Evolutionary conservation across 2,113 vertebrate genomes (phyloP).

Genomic region (Pterocles gutturalis): DNA sequence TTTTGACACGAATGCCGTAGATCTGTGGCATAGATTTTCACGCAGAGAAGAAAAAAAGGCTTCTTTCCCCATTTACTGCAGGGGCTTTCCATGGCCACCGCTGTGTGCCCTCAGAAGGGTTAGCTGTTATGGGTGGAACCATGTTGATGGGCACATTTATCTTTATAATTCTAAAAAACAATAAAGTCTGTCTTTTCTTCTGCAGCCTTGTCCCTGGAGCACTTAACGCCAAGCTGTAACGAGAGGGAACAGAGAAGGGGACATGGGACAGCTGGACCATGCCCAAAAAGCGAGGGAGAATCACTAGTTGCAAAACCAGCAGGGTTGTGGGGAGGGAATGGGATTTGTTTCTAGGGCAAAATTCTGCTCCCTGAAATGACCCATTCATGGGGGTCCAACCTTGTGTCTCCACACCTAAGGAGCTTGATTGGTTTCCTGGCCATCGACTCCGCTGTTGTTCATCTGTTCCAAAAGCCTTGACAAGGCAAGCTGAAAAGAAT

Average conservation of each 20-base stretch:
- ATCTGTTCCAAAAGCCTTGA: slow-evolving; percentile 17
- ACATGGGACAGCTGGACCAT: not conserved
- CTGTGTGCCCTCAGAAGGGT: not conserved
- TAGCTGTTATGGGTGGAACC: not conserved
- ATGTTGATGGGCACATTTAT: not conserved
- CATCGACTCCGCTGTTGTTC: not conserved
- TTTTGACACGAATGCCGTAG: not conserved
- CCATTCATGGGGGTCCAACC: not conserved
- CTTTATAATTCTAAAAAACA: not conserved
- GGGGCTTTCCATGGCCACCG: not conserved
- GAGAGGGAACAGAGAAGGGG: not conserved
- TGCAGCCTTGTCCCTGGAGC: not conserved
- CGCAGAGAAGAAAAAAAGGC: not conserved
- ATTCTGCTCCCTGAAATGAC: not conserved
- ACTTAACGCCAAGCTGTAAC: not conserved
- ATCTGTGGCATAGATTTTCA: not conserved
- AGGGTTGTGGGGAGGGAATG: not conserved
- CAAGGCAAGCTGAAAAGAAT: slow-evolving; percentile 1
- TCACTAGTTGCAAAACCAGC: not conserved
- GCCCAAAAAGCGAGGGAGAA: not conserved
- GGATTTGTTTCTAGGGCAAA: not conserved
- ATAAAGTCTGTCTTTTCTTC: not conserved
- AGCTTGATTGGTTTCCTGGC: not conserved
- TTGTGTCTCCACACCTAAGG: not conserved
- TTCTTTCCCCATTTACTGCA: not conserved